Percentiles rank a stretch among this genome's conserved stretches.
Evolutionary conservation across 2,113 vertebrate genomes (phyloP).

Genomic region (Anoura caudifer): DNA sequence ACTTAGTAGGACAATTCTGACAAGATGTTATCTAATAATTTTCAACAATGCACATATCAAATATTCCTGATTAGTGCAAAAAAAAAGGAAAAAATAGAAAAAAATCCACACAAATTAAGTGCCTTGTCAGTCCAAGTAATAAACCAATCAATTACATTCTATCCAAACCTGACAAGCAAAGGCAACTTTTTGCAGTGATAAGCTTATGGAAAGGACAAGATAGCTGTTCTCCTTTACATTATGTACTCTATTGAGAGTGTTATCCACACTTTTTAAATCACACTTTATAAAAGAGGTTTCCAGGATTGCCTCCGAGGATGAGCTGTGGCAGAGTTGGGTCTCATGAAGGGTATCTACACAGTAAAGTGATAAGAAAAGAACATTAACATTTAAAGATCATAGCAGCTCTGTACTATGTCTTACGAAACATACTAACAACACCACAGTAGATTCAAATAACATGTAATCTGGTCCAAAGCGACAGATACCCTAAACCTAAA

Average conservation of each 20-base stretch:
- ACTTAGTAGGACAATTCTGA: slow-evolving; percentile 84
- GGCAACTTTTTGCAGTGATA: slow-evolving; percentile 78
- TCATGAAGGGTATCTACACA: slow-evolving; percentile 89
- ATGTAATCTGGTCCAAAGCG: slow-evolving; percentile 64
- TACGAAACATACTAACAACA: slow-evolving; percentile 84
- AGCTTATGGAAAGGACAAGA: slow-evolving; percentile 81
- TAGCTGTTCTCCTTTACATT: slow-evolving; percentile 85
- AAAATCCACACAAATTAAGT: slow-evolving; percentile 78
- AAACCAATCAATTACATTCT: slow-evolving; percentile 84
- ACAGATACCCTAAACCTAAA: slow-evolving; percentile 36
- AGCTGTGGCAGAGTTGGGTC: slow-evolving; percentile 87
- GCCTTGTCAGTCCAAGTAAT: slow-evolving; percentile 83
- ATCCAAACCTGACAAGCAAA: slow-evolving; percentile 83
- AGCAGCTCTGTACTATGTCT: slow-evolving; percentile 81
- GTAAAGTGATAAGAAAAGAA: slow-evolving; percentile 89
- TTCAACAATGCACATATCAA: slow-evolving; percentile 80
- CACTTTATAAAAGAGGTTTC: slow-evolving; percentile 85
- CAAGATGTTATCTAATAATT: slow-evolving; percentile 81
- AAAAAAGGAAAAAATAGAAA: slow-evolving; percentile 55
- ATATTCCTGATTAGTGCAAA: slow-evolving; percentile 81
- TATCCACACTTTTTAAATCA: slow-evolving; percentile 85
- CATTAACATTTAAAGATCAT: slow-evolving; percentile 86
- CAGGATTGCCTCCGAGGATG: slow-evolving; percentile 86
- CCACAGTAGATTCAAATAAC: slow-evolving; percentile 77
- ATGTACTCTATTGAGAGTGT: slow-evolving; percentile 82